Evolutionary conservation across 1,140 invertebrate species (phyloP), one percentile per base, ranked within the genome.

Genomic region (Conus ventricosus): DNA sequence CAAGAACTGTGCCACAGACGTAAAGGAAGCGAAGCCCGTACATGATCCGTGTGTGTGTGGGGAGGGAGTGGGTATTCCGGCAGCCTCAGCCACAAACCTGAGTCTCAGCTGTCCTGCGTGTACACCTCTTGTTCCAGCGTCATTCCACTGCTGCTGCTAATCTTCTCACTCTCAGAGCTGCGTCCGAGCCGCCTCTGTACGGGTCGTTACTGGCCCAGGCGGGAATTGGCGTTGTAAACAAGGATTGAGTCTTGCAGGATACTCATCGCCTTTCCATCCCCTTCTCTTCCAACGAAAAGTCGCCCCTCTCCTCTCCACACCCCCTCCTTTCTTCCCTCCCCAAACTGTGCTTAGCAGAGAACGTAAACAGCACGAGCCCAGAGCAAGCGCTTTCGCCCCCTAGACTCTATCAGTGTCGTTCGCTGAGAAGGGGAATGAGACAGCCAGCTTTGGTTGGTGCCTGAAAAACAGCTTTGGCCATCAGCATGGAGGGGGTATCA

Each of bases 171-270:
- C 63, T 86, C 51, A 20, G 20, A 53, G 23, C 8, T 51, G 11
- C 8, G 51, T 13, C 20, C 53, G 20, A 86, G 71, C 27, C 85
- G 11, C 27, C 63, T 39, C 10, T n/a, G 11, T 20, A 51, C 20
- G 54, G 76, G 71, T 76, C 67, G 54, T 86, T 86, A 76, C 67
- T 54, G 85, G 71, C 54, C 76, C 51, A 39, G 71, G 85, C 11
- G 39, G 57, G 15, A 60, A 15, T 11, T n/a, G 51, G n/a, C 8
- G 75, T 71, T 76, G 85, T 78, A 87, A 87, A 87, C 85, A 87
- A 78, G 85, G 85, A 87, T 87, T 87, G 57, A 67, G 54, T 57
- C 75, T 51, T 27, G 53, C 53, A 54, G 53, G 5, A 23, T 82
- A 13, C 0, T 54, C 53, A 4, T 53, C 13, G 63, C 67, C 54